Percentiles rank a stretch among this genome's conserved stretches.
Evolutionary conservation across 2,797 vertebrate species (phyloP).

Genomic region (Hephaestus fuliginosus): DNA sequence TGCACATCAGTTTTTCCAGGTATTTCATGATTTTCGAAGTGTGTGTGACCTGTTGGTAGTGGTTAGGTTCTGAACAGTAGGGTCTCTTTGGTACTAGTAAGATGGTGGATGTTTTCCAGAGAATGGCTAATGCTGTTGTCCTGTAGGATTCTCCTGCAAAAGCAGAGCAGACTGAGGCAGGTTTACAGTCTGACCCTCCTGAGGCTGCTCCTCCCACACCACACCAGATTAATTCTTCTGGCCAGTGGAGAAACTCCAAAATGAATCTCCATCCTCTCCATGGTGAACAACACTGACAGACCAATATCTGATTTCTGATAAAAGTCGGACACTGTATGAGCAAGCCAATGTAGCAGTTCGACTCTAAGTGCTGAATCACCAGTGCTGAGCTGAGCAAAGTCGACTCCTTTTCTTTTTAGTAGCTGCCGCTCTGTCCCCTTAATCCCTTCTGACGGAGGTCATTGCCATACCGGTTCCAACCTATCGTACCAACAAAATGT

Average conservation of each 20-base stretch:
- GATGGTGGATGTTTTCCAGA: too few species aligned
- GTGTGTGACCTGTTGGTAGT: too few species aligned
- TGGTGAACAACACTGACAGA: not conserved
- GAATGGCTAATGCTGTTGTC: too few species aligned
- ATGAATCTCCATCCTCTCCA: not conserved
- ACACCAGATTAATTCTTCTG: constrained; percentile 6
- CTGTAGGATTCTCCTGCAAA: not conserved
- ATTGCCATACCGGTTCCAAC: constrained; percentile 27
- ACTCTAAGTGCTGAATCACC: constrained; percentile 19
- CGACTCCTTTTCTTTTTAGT: constrained; percentile 30
- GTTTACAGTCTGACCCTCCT: constrained; percentile 5
- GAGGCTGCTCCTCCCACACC: constrained; percentile 22
- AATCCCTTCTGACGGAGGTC: constrained; percentile 52
- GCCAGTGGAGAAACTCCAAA: constrained; percentile 1
- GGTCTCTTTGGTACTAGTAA: too few species aligned
- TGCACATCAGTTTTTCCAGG: too few species aligned
- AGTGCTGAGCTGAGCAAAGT: constrained; percentile 10
- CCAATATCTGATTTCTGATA: constrained; percentile 27
- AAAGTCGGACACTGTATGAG: constrained; percentile 7
- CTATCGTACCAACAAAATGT: constrained; percentile 28
- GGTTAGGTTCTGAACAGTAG: too few species aligned
- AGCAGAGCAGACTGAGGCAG: constrained; percentile 4
- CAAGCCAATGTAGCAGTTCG: not conserved
- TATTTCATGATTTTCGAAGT: too few species aligned
- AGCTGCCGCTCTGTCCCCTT: constrained; percentile 33